Evolutionary conservation across 2,797 vertebrate genomes (phyloP).

Genomic region (Sebastes matsubarae): DNA sequence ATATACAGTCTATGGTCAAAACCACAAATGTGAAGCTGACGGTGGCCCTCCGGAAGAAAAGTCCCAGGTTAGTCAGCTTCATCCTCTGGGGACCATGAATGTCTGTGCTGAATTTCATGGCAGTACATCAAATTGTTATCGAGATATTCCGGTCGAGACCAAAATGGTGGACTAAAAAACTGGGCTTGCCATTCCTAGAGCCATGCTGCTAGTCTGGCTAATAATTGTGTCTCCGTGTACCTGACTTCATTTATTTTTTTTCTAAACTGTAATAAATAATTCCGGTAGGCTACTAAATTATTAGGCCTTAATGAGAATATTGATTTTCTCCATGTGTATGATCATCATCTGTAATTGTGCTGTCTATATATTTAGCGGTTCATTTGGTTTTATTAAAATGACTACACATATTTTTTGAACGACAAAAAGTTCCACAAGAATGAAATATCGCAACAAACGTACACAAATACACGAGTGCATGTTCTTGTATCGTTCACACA

Average conservation of each 20-base stretch:
- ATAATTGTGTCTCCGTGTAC: background rate
- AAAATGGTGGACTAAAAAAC: background rate
- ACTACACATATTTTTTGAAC: background rate
- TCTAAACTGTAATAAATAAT: background rate
- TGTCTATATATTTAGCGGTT: background rate
- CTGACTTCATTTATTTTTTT: background rate
- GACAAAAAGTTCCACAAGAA: background rate
- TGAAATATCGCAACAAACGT: background rate
- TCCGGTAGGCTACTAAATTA: background rate
- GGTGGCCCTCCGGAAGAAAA: background rate
- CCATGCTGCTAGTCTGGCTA: background rate
- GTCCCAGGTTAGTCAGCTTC: background rate
- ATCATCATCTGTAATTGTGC: background rate
- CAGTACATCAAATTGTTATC: background rate
- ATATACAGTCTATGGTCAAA: too few relatives aligned
- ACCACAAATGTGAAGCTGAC: background rate
- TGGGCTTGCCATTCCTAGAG: background rate
- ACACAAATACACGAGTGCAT: background rate
- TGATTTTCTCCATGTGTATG: background rate
- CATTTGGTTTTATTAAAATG: background rate
- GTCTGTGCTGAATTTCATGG: background rate
- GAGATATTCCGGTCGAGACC: background rate
- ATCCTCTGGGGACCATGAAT: background rate
- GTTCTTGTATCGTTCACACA: background rate
- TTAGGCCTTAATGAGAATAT: background rate